Evolutionary conservation across 2,888 invertebrate genomes (phyloP).

Genomic region (Oxycera nigricornis): DNA sequence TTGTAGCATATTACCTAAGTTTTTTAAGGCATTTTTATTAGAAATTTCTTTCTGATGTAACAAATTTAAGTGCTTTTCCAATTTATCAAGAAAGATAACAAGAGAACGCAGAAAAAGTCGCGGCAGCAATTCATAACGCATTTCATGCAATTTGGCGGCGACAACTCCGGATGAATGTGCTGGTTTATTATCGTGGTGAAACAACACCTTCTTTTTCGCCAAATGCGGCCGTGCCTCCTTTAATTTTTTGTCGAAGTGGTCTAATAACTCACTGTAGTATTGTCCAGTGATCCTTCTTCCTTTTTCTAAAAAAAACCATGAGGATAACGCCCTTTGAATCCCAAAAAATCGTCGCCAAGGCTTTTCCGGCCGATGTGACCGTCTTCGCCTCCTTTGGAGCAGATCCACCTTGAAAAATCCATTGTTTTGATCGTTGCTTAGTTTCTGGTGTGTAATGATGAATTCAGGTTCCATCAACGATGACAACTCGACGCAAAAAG

Average conservation of each 20-base stretch:
- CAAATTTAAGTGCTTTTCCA: too few species aligned
- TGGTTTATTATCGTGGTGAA: too few species aligned
- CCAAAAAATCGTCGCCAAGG: slow-evolving; percentile 19
- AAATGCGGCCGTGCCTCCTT: too few species aligned
- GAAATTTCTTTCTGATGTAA: too few species aligned
- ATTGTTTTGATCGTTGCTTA: slow-evolving; percentile 17
- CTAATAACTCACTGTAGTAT: slow-evolving; percentile 27
- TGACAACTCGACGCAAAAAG: slow-evolving; percentile 16
- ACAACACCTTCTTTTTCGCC: too few species aligned
- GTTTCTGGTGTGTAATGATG: slow-evolving; percentile 15
- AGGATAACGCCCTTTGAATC: neutral
- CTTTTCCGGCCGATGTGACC: slow-evolving; percentile 19
- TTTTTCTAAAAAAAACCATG: slow-evolving; percentile 17
- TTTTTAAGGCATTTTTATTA: too few species aligned
- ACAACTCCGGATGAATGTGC: too few species aligned
- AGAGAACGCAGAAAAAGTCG: too few species aligned
- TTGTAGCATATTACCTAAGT: too few species aligned
- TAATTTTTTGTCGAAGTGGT: slow-evolving; percentile 14
- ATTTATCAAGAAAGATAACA: too few species aligned
- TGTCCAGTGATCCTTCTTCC: slow-evolving; percentile 19
- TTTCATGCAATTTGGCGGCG: too few species aligned
- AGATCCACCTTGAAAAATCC: neutral
- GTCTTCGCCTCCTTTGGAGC: slow-evolving; percentile 22
- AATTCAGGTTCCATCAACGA: slow-evolving; percentile 12
- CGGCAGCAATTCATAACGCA: too few species aligned